These are phyloP conservation scores for Xenus cinereus DNA, from an alignment of 2,113 vertebrate genomes.

Conservation along the genomic window DNA sequence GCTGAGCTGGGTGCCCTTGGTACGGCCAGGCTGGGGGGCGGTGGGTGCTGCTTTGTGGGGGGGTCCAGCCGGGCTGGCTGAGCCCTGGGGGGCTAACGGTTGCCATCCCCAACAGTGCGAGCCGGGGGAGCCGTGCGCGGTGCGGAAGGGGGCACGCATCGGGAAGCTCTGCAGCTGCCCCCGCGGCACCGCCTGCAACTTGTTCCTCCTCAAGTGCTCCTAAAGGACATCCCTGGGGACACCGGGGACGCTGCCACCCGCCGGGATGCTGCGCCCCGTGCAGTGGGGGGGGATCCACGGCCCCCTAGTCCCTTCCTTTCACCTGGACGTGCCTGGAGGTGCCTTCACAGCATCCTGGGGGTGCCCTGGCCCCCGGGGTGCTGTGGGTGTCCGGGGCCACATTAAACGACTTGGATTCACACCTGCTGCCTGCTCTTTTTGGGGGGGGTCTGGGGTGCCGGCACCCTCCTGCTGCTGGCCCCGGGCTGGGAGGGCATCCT, in stretches of 20 bases:
- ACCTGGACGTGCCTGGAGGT: rapidly evolving
- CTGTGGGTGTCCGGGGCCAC: rapidly evolving
- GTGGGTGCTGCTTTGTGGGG: too few relatives aligned
- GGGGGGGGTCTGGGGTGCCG: not conserved
- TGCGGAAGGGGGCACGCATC: slow-evolving; percentile 77
- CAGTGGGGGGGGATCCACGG: rapidly evolving
- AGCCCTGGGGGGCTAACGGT: not conserved
- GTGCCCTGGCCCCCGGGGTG: not conserved
- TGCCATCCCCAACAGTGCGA: slow-evolving; percentile 66
- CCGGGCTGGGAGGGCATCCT: not conserved
- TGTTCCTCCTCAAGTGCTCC: slow-evolving; percentile 79
- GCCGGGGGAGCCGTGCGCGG: slow-evolving; percentile 74
- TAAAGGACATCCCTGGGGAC: not conserved
- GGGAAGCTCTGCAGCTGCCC: slow-evolving; percentile 82
- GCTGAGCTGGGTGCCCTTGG: slow-evolving; percentile 76
- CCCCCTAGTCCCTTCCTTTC: not conserved
- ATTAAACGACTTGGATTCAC: not conserved
- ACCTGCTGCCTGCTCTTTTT: not conserved
- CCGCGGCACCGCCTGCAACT: slow-evolving; percentile 72
- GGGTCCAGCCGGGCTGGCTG: not conserved
- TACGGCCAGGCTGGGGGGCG: not conserved
- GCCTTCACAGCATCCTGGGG: not conserved
- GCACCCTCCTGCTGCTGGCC: not conserved
- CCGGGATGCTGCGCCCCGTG: not conserved
- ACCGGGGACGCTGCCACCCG: rapidly evolving